These are phyloP conservation scores for Danio tinwini DNA, from an alignment of 2,797 vertebrate genomes.

Conservation along the genomic window DNA sequence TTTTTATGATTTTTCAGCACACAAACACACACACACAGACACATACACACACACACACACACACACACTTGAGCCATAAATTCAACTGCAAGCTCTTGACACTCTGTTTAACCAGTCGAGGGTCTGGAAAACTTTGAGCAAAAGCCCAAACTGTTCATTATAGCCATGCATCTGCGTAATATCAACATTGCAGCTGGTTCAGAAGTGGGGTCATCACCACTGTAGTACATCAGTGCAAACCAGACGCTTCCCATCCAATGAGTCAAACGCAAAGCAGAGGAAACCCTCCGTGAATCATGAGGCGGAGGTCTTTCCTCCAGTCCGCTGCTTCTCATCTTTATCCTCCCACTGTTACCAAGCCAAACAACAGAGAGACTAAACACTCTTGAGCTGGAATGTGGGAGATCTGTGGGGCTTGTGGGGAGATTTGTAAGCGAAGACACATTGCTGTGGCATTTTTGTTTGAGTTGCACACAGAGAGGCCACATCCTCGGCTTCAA, in stretches of 20 bases:
- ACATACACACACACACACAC: no score
- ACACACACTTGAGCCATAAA: constrained; percentile 9
- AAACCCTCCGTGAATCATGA: constrained; percentile 18
- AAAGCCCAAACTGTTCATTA: neutral
- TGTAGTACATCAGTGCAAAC: constrained; percentile 7
- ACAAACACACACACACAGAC: neutral
- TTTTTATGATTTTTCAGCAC: neutral
- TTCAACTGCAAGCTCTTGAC: constrained; percentile 40
- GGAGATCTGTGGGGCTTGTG: constrained; percentile 26
- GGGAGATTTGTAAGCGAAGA: constrained; percentile 46
- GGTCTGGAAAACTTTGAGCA: constrained; percentile 35
- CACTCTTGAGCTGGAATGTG: constrained; percentile 34
- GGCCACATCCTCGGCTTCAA: constrained; percentile 46
- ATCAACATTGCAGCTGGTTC: constrained; percentile 32
- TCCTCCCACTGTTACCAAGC: constrained; percentile 34
- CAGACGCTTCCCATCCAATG: constrained; percentile 25
- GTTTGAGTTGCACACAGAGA: constrained; percentile 13
- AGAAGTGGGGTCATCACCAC: constrained; percentile 43
- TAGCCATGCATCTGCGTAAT: constrained; percentile 46
- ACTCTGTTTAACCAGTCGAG: constrained; percentile 50
- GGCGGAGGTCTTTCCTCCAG: neutral
- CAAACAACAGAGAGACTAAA: constrained; percentile 30
- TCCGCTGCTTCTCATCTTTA: constrained; percentile 26
- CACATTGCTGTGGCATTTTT: constrained; percentile 24
- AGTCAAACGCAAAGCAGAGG: constrained; percentile 3